phyloP scores from a whole-genome alignment of 2,888 invertebrate species.

The Andrena marginata region DNA sequence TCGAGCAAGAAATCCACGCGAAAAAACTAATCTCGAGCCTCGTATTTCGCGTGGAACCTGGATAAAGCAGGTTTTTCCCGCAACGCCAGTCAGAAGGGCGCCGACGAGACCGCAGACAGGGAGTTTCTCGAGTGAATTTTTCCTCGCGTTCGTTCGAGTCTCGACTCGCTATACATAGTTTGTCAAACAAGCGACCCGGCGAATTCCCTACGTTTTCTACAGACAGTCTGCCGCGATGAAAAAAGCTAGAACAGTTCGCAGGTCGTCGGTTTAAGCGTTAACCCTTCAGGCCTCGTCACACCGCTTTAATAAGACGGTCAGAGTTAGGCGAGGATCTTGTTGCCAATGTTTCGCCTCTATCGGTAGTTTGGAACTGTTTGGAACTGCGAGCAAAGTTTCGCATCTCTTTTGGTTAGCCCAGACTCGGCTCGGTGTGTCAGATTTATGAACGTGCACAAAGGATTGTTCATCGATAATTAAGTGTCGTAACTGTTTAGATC shows the following conservation, averaged over 20 bases:
- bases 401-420: conserved; percentile 48
- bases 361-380: conserved; percentile 31
- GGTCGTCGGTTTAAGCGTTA: too few species aligned
- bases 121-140: background rate
- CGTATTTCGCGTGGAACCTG: too few species aligned
- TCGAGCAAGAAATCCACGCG: background rate
- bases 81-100: background rate
- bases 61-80: background rate
- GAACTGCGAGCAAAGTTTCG: conserved; percentile 18
- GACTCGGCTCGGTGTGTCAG: background rate
- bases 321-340: conserved; percentile 22
- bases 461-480: conserved; percentile 36
- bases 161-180: background rate
- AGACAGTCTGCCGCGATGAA: too few species aligned
- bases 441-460: conserved; percentile 41
- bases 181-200: background rate
- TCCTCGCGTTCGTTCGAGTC: background rate
- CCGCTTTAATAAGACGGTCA: conserved; percentile 37
- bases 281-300: background rate
- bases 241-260: too few species aligned
- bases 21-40: background rate
- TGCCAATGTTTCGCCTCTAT: conserved; percentile 38
- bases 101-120: background rate
- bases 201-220: conserved; percentile 6
- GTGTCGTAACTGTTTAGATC: conserved; percentile 14